Conservation (phyloP, 2,888 invertebrate genomes). For the Dorcus hopei region DNA sequence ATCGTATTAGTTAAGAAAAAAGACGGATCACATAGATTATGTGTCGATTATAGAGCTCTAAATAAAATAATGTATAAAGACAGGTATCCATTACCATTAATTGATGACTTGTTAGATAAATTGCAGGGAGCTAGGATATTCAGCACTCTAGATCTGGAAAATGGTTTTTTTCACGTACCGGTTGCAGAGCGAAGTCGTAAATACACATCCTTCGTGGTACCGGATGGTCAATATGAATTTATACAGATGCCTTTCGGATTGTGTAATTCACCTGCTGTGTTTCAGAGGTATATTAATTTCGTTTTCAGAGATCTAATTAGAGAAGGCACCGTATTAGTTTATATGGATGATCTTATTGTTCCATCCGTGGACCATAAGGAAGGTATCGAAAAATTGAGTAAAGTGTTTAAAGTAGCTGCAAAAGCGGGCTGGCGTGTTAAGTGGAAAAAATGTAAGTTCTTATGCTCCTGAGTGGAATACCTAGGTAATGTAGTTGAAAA, state of each 20-base stretch:
- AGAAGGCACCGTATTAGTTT: conserved; percentile 1
- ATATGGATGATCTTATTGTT: conserved; percentile 25
- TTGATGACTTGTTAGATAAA: conserved; percentile 40
- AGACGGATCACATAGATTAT: conserved; percentile 27
- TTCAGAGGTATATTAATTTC: conserved; percentile 20
- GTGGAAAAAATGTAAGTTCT: no score
- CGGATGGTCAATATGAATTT: conserved; percentile 38
- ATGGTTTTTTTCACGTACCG: conserved; percentile 40
- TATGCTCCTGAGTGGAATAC: no score
- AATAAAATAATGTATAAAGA: conserved; percentile 37
- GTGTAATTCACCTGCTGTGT: conserved; percentile 38
- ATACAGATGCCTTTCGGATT: conserved; percentile 47
- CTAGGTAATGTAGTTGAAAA: no score
- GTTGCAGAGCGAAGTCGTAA: conserved; percentile 31
- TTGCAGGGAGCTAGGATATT: conserved; percentile 32
- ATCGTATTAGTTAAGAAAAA: conserved; percentile 34
- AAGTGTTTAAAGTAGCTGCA: conserved; percentile 24
- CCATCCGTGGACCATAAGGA: conserved; percentile 17
- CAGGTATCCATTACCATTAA: conserved; percentile 38
- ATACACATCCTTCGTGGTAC: conserved; percentile 43
- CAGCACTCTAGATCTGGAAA: conserved; percentile 35
- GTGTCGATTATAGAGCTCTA: conserved; percentile 42
- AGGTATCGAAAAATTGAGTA: conserved; percentile 28
- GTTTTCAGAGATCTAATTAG: conserved; percentile 29
- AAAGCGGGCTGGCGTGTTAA: conserved; percentile 28